Conservation (phyloP, 2,113 vertebrate genomes). For the Anoplopoma fimbria region DNA sequence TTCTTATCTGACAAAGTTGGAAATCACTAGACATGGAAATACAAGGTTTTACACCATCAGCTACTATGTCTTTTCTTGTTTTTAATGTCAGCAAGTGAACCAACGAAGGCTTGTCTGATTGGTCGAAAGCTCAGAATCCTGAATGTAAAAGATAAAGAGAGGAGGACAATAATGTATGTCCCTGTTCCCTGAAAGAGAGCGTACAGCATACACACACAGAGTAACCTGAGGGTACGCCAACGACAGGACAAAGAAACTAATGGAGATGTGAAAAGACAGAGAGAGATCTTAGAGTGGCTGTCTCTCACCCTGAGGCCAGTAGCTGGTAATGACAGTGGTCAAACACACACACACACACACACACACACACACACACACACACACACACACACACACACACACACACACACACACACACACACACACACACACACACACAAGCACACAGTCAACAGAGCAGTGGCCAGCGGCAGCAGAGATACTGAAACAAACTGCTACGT, state of each 20-base stretch:
- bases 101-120: neutral
- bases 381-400: constrained; percentile 47
- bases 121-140: constrained; percentile 32
- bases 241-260: constrained; percentile 66
- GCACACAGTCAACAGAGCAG: constrained; percentile 21
- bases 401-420: constrained; percentile 37
- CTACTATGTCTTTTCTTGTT: constrained; percentile 3
- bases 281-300: constrained; percentile 65
- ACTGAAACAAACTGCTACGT: constrained; percentile 42
- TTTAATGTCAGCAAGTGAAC: constrained; percentile 5
- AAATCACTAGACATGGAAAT: neutral
- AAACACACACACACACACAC: constrained; percentile 32
- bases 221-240: constrained; percentile 45
- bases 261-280: constrained; percentile 77
- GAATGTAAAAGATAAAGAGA: constrained; percentile 54
- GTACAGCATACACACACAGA: constrained; percentile 9
- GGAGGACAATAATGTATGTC: constrained; percentile 59
- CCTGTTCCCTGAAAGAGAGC: constrained; percentile 48
- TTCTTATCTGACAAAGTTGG: neutral
- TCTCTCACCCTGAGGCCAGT: constrained; percentile 64
- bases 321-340: constrained; percentile 65
- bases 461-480: constrained; percentile 44
- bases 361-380: constrained; percentile 37
- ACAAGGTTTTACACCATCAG: constrained; percentile 8
- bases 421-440: constrained; percentile 34